A percentile compares a stretch with the other conserved stretches of the same genome.
Conservation (phyloP, 2,888 invertebrate genomes). For the Tachystola acroxantha region DNA sequence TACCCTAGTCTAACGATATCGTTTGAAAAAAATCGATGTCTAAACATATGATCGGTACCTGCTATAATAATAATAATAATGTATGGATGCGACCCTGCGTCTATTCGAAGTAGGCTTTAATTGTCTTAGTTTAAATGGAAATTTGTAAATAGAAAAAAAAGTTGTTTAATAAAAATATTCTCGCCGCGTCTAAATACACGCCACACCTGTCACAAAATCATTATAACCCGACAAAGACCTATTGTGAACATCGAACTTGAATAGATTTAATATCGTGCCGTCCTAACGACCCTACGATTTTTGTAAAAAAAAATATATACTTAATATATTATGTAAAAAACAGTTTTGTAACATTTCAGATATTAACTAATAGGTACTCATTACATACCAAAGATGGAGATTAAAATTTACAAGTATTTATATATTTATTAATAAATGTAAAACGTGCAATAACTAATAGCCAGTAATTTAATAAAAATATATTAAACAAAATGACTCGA, state of each 20-base stretch:
- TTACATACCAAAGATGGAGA: slow-evolving; percentile 74
- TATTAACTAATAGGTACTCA: slow-evolving; percentile 72
- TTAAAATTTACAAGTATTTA: slow-evolving; percentile 77
- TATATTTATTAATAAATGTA: slow-evolving; percentile 77
- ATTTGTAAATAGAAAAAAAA: slow-evolving; percentile 70
- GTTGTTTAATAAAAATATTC: slow-evolving; percentile 49
- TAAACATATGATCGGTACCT: slow-evolving; percentile 73
- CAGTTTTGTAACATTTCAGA: slow-evolving; percentile 77
- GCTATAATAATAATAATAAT: slow-evolving; percentile 66
- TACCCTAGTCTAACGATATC: slow-evolving; percentile 60
- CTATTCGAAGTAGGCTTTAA: slow-evolving; percentile 76
- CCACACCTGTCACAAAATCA: slow-evolving; percentile 34
- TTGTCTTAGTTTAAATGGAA: slow-evolving; percentile 75
- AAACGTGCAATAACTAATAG: slow-evolving; percentile 79
- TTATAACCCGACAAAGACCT: slow-evolving; percentile 57
- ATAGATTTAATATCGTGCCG: slow-evolving; percentile 77
- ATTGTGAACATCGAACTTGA: slow-evolving; percentile 73
- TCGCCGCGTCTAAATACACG: slow-evolving; percentile 48
- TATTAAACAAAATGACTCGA: slow-evolving; percentile 69
- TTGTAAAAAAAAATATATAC: slow-evolving; percentile 74
- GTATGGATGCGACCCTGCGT: slow-evolving; percentile 76
- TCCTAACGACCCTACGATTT: slow-evolving; percentile 78
- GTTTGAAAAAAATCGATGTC: slow-evolving; percentile 53
- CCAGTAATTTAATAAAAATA: slow-evolving; percentile 73
- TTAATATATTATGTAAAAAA: slow-evolving; percentile 68